A percentile compares a stretch with the other conserved stretches of the same genome.
Conservation (phyloP, 92 coral and sea anemone species). For the Palythoa heliodiscus region DNA sequence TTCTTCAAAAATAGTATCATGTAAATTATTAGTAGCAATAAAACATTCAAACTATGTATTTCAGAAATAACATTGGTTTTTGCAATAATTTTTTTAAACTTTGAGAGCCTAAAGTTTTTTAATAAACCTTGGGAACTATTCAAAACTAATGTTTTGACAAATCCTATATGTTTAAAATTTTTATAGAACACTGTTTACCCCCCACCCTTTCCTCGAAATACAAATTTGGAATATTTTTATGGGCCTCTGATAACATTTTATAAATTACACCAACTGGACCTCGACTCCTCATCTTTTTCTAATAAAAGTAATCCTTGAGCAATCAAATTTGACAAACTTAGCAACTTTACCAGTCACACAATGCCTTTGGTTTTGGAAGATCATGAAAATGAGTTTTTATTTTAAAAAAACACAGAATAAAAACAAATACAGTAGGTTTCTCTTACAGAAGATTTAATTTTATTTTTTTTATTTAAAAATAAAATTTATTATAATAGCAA, state of each 20-base stretch:
- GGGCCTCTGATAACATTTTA: not conserved
- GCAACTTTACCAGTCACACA: not conserved
- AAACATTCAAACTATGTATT: constrained; percentile 2
- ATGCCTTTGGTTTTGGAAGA: not conserved
- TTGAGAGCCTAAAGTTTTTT: not conserved
- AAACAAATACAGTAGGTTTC: not conserved
- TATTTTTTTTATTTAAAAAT: no score
- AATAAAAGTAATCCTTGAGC: not conserved
- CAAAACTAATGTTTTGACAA: not conserved
- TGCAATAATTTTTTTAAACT: not conserved
- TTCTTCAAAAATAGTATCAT: constrained; percentile 16
- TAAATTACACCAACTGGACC: not conserved
- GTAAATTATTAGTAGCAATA: constrained; percentile 7
- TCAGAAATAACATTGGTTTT: constrained; percentile 30
- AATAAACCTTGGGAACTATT: not conserved
- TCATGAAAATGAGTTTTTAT: no score
- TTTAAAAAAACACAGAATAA: no score
- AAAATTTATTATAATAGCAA: not conserved
- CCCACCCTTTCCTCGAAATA: not conserved
- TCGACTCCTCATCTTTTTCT: not conserved
- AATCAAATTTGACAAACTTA: not conserved
- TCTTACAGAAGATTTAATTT: not conserved
- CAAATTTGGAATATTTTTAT: not conserved
- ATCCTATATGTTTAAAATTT: not conserved
- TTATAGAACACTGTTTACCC: not conserved